Evolutionary conservation across 2,797 vertebrate genomes (phyloP), one percentile per base, ranked within the genome.

Genomic region (Vespertilio murinus): DNA sequence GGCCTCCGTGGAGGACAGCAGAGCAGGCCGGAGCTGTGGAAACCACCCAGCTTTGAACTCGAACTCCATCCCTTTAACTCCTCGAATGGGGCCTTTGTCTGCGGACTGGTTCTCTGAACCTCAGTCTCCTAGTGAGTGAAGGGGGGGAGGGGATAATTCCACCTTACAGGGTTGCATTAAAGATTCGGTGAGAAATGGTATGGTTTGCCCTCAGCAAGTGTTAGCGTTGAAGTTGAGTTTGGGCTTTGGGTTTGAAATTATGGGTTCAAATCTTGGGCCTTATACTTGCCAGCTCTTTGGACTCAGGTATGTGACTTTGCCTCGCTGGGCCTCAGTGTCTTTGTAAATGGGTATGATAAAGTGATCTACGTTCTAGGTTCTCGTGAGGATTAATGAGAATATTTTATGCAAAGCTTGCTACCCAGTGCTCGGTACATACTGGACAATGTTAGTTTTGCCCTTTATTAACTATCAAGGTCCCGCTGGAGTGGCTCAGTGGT

Each of bases 121-220:
- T 93, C 35, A n/a, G 73, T 90, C 85, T 95, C 35, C 93, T 91
- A 28, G 54, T 54, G 54, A 74, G 3, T 73, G 33, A 67, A 52
- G 30, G 80, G 40, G 45, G n/a, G 13, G 30, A 80, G 40, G 45
- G n/a, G 13, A 54, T 61, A 56, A 11, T 35, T 25, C 28, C 8
- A 30, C 22, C 9, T 95, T 75, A 33, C 42, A 83, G 54, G 33
- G 28, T 59, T 70, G 20, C 11, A 28, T 20, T 52, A 38, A 80
- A 67, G 75, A 56, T 71, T 49, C 33, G 40, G 30, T 69, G 67
- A 47, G 67, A 79, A 67, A 88, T 8, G 54, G 20, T 28, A 12
- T 28, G 23, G 35, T 70, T 47, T 85, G 1, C 38, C 49, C 69
- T 82, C 33, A 42, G 80, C 61, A 38, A 35, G n/a, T 77, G 23